Conservation (phyloP, 2,113 vertebrate genomes). For the Pelvicachromis taeniatus region DNA sequence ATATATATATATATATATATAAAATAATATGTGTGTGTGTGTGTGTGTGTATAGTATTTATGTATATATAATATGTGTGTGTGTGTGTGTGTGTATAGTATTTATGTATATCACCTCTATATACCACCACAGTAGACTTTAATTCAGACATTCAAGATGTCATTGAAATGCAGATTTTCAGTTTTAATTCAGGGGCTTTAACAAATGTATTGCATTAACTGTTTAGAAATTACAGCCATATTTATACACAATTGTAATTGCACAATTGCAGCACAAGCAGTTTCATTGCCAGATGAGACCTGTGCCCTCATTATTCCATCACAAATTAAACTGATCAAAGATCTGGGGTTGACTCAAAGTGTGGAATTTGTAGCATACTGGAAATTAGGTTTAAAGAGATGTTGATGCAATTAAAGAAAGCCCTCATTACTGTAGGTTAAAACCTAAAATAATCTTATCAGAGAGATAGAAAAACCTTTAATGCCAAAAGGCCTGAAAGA, state of each 20-base stretch:
- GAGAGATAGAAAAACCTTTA: background rate
- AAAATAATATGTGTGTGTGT: no score
- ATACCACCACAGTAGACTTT: no score
- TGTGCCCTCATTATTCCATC: background rate
- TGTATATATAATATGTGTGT: no score
- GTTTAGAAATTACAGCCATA: background rate
- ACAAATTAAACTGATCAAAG: background rate
- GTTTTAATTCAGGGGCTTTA: background rate
- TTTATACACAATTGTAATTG: no score
- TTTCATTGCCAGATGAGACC: no score
- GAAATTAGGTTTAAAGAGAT: background rate
- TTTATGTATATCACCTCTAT: no score
- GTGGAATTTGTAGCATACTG: rapidly evolving
- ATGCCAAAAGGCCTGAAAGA: background rate
- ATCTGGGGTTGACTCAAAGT: background rate
- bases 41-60: no score
- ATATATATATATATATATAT: no score
- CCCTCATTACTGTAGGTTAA: background rate
- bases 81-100: no score
- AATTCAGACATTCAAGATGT: no score
- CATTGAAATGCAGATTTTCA: background rate
- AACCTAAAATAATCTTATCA: background rate
- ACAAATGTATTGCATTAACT: background rate
- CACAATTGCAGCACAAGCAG: no score
- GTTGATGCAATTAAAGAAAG: background rate